Conservation (phyloP, 2,888 invertebrate genomes). For the Brachyptera putata region DNA sequence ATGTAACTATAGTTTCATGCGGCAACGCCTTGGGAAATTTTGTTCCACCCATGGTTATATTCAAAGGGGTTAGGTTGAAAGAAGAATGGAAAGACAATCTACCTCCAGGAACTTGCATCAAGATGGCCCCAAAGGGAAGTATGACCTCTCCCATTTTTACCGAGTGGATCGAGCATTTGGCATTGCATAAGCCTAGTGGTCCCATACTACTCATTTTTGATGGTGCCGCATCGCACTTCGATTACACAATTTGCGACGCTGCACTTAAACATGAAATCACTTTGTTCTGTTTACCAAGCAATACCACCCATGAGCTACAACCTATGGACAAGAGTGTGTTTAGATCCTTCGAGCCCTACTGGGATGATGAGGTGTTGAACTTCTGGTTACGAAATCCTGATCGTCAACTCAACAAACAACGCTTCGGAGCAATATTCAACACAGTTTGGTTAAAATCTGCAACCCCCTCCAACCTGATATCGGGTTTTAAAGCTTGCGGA, state of each 20-base stretch:
- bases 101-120: slow-evolving; percentile 35
- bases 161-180: slow-evolving; percentile 37
- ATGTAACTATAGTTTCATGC: slow-evolving; percentile 24
- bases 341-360: slow-evolving; percentile 39
- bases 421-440: slow-evolving; percentile 36
- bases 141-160: slow-evolving; percentile 37
- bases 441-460: slow-evolving; percentile 23
- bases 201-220: slow-evolving; percentile 38
- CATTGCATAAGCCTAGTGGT: slow-evolving; percentile 35
- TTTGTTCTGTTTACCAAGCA: slow-evolving; percentile 41
- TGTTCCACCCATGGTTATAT: slow-evolving; percentile 19
- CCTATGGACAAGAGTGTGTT: slow-evolving; percentile 41
- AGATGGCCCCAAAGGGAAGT: slow-evolving; percentile 37
- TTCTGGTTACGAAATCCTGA: slow-evolving; percentile 38
- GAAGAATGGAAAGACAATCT: slow-evolving; percentile 28
- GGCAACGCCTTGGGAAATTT: slow-evolving; percentile 24
- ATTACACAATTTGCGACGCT: slow-evolving; percentile 38
- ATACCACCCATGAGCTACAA: slow-evolving; percentile 42
- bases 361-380: slow-evolving; percentile 40
- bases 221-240: slow-evolving; percentile 39
- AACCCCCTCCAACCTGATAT: slow-evolving; percentile 21
- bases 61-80: slow-evolving; percentile 21
- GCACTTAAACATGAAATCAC: slow-evolving; percentile 38
- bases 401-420: slow-evolving; percentile 37
- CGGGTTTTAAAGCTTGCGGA: slow-evolving; percentile 32